Conservation (phyloP, 64 coral and sea anemone genomes). For the Pocillopora damicornis region DNA sequence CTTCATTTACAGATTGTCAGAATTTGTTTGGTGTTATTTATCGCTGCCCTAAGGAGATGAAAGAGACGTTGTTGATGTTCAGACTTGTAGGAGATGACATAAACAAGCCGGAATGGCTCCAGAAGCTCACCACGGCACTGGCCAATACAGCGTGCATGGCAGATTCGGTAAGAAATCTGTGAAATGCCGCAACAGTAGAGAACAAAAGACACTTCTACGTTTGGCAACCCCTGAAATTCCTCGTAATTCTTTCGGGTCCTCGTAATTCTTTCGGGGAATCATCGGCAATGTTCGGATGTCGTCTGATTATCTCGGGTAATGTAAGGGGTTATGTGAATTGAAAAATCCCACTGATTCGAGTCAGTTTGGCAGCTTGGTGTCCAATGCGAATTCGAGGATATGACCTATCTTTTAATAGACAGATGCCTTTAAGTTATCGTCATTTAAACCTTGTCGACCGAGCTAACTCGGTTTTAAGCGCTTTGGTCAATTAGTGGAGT, state of each 20-base stretch:
- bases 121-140: slow-evolving; percentile 79
- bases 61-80: slow-evolving; percentile 91
- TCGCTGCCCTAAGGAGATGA: slow-evolving; percentile 83
- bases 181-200: not conserved
- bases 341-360: no score
- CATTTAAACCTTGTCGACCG: no score
- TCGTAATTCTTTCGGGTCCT: no score
- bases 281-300: no score
- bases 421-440: no score
- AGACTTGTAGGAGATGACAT: slow-evolving; percentile 83
- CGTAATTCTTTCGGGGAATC: no score
- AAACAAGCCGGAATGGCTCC: slow-evolving; percentile 84
- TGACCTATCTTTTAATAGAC: not conserved
- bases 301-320: no score
- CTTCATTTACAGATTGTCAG: slow-evolving; percentile 63
- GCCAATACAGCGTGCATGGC: slow-evolving; percentile 84
- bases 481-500: no score
- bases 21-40: slow-evolving; percentile 98
- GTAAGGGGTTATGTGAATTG: no score
- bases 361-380: not conserved
- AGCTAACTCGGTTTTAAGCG: no score
- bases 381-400: not conserved
- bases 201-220: no score
- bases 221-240: no score
- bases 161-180: slow-evolving; percentile 60